These are phyloP conservation scores for Omphaloscelis lunosa DNA, from an alignment of 2,888 invertebrate genomes.

Conservation along the genomic window DNA sequence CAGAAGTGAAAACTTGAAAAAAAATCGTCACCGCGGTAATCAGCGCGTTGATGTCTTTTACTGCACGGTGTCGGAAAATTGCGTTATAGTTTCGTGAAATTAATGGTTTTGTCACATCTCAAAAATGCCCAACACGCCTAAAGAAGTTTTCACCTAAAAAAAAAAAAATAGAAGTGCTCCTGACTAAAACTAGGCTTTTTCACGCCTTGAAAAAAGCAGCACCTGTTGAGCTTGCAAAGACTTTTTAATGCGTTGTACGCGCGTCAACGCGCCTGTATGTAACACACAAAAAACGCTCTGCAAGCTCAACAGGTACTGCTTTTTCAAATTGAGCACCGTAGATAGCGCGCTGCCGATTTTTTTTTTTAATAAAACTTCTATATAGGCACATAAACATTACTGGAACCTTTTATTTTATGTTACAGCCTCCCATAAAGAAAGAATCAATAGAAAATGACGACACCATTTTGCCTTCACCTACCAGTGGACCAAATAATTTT, in stretches of 20 bases:
- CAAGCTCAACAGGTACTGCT: background rate
- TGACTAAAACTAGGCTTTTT: background rate
- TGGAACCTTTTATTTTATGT: conserved; percentile 19
- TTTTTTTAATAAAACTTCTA: too few species aligned
- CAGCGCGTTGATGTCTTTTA: too few species aligned
- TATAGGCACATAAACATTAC: background rate
- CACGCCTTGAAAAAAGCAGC: too few species aligned
- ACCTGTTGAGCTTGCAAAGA: too few species aligned
- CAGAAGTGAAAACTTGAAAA: too few species aligned
- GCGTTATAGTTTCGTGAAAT: too few species aligned
- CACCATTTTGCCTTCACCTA: conserved; percentile 86
- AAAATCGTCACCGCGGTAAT: too few species aligned
- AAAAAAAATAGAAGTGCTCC: too few species aligned
- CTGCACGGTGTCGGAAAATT: too few species aligned
- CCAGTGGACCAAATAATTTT: conserved; percentile 77
- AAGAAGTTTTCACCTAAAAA: too few species aligned
- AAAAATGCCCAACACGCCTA: too few species aligned
- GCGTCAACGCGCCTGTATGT: background rate
- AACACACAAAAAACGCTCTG: background rate
- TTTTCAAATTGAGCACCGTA: background rate
- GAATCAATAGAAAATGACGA: conserved; percentile 85
- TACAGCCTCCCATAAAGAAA: conserved; percentile 80
- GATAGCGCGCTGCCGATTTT: background rate
- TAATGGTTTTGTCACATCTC: too few species aligned
- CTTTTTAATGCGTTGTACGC: background rate